A percentile compares a stretch with the other conserved stretches of the same genome.
Evolutionary conservation across 2,797 vertebrate species (phyloP).

Genomic region (Holocentrus rufus): DNA sequence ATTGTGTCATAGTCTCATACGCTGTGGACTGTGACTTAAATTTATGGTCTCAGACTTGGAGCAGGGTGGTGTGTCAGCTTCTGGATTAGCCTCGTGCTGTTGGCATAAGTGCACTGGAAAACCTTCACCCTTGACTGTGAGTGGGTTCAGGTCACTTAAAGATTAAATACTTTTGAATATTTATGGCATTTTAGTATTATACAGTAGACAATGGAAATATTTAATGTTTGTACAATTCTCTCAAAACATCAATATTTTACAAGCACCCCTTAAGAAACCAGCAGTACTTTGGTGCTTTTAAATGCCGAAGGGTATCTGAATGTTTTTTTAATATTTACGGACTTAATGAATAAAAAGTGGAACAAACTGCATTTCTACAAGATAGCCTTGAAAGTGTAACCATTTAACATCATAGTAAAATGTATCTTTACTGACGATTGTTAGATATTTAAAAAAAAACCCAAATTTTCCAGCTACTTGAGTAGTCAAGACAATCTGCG

Average conservation of each 20-base stretch:
- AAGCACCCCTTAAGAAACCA: not conserved
- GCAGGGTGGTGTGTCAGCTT: conserved; percentile 27
- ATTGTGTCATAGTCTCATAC: conserved; percentile 51
- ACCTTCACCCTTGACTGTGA: conserved; percentile 34
- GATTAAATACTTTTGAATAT: conserved; percentile 27
- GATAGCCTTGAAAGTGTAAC: no score
- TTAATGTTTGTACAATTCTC: not conserved
- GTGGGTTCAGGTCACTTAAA: conserved; percentile 47
- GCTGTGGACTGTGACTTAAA: conserved; percentile 59
- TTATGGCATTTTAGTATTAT: not conserved
- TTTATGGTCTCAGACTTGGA: conserved; percentile 42
- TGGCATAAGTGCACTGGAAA: conserved; percentile 46
- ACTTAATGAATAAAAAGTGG: not conserved
- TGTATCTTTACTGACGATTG: not conserved
- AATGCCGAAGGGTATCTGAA: not conserved
- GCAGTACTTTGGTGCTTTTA: not conserved
- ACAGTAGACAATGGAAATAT: not conserved
- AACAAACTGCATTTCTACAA: no score
- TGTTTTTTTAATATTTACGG: not conserved
- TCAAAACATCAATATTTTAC: not conserved
- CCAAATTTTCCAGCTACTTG: no score
- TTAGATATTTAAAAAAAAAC: not conserved
- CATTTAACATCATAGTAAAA: not conserved
- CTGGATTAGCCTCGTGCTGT: conserved; percentile 59
- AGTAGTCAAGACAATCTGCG: no score